Evolutionary conservation across 2,797 vertebrate species (phyloP), one percentile per base, ranked within the genome.

Genomic region (Halcyon chelicuti): DNA sequence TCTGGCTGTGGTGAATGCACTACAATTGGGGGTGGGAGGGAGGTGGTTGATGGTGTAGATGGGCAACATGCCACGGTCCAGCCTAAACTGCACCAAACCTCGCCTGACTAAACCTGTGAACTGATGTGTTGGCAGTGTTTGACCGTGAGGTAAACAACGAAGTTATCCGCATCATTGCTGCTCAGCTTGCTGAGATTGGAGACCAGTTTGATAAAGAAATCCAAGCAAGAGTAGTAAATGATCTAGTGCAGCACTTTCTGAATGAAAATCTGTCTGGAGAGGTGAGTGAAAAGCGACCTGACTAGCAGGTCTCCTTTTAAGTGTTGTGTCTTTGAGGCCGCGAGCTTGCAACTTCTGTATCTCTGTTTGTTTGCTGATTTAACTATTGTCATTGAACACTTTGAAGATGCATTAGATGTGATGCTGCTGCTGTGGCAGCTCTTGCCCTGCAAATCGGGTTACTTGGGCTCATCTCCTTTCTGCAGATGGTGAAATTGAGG

Each of bases 151-250:
- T 72, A 6, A 86, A 97, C 35, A 98, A 98, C 3, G 8, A 98
- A 2, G 9, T 95, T 39, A 82, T 98, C 62, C 96, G 70, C 22
- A n/a, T 57, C 39, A 97, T 98, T 37, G 98, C 98, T 31, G 78
- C 90, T 51, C 97, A 91, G 22, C 97, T 98, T 0, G 98, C 97
- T 31, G 66, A 77, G 35, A 91, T 98, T 1, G 98, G 98, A 39
- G 98, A 98, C 88, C 72, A 86, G 42, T 40, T 98, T 73, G 93
- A 98, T n/a, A 80, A 5, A 16, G 94, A 92, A 26, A 96, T 98
- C 85, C 76, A 95, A 12, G 68, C 73, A 3, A 33, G 62, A 7
- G 70, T 96, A 55, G 96, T 98, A 44, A 67, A 93, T 14, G 52
- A 72, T 15, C 91, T 98, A 40, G 96, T 75, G 5, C 26, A 12